Percentiles rank a stretch among this genome's conserved stretches.
Conservation (phyloP, 2,797 vertebrate species). For the Coilia nasus region DNA sequence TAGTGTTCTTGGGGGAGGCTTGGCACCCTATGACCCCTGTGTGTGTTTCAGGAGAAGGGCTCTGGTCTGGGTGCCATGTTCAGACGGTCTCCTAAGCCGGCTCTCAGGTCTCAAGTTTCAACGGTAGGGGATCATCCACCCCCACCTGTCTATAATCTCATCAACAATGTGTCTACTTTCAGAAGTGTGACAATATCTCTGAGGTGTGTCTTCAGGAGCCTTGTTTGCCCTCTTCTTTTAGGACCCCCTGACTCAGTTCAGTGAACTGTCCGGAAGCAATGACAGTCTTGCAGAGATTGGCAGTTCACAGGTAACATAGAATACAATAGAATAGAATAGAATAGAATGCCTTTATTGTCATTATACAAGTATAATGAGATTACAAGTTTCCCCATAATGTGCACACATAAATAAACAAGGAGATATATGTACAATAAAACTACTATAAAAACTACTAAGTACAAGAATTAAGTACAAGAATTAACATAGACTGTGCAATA, state of each 20-base stretch:
- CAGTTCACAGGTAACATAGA: conserved; percentile 7
- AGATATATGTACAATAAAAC: too few species aligned
- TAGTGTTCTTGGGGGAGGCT: not conserved
- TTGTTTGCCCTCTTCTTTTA: conserved; percentile 28
- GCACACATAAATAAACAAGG: too few species aligned
- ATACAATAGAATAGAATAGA: not conserved
- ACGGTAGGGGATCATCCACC: conserved; percentile 48
- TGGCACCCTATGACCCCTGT: not conserved
- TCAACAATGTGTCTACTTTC: not conserved
- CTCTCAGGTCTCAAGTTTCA: conserved; percentile 18
- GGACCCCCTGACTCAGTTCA: conserved; percentile 38
- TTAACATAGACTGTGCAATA: too few species aligned
- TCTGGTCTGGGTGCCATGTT: conserved; percentile 62
- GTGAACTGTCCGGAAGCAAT: conserved; percentile 38
- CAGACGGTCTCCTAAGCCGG: conserved; percentile 63
- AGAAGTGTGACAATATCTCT: not conserved
- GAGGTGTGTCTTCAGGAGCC: not conserved
- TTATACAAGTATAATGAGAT: too few species aligned
- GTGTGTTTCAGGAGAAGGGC: conserved; percentile 57
- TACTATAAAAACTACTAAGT: not conserved
- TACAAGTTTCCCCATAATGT: too few species aligned
- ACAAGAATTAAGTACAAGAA: too few species aligned
- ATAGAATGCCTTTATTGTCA: too few species aligned
- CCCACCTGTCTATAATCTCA: not conserved
- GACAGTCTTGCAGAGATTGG: conserved; percentile 49